Evolutionary conservation across 2,113 vertebrate species (phyloP).

Genomic region (Urocitellus parryii): DNA sequence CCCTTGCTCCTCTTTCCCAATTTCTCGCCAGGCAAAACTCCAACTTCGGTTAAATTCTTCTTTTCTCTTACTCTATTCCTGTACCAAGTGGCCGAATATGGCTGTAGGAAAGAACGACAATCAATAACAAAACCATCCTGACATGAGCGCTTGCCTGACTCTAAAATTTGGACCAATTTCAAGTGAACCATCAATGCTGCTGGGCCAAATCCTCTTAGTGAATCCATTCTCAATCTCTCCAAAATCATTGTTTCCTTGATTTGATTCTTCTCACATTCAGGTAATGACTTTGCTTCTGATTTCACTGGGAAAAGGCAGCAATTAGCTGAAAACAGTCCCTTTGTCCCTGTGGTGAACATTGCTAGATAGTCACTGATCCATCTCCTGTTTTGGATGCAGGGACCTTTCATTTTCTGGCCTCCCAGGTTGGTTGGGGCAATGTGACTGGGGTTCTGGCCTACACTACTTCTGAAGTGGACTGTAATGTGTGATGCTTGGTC

Average conservation of each 20-base stretch:
- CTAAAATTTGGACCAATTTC: not conserved
- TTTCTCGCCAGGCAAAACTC: not conserved
- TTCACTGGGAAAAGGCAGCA: not conserved
- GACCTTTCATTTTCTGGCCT: not conserved
- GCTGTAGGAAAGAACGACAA: not conserved
- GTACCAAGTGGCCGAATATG: no score
- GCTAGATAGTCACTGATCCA: not conserved
- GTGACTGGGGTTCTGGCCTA: not conserved
- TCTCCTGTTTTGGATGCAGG: not conserved
- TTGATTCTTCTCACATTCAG: not conserved
- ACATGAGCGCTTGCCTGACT: not conserved
- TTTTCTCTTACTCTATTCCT: not conserved
- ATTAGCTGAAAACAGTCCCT: not conserved
- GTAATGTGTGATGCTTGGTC: not conserved
- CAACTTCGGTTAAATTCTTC: not conserved
- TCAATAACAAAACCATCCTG: not conserved
- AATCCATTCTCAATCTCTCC: not conserved
- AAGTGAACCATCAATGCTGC: not conserved
- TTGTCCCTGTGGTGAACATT: no score
- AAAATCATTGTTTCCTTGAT: not conserved
- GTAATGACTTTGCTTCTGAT: not conserved
- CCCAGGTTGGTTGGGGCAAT: not conserved
- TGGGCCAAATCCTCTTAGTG: rapidly evolving
- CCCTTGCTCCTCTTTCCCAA: not conserved
- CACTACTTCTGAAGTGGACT: no score